Evolutionary conservation across 2,888 invertebrate genomes (phyloP).

Genomic region (Lycia hirtaria): DNA sequence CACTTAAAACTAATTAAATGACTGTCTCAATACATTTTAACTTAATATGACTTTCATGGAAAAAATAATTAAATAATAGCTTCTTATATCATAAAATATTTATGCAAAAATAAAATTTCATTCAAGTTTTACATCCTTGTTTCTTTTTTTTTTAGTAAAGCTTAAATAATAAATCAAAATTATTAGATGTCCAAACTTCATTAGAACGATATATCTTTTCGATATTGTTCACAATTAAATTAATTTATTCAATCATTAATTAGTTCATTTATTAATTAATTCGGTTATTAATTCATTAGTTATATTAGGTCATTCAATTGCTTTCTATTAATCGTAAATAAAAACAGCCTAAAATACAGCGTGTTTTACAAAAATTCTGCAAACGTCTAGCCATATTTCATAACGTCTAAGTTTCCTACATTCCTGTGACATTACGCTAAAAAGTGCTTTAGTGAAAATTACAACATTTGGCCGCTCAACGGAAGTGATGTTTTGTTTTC

Average conservation of each 20-base stretch:
- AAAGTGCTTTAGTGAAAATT: constrained; percentile 31
- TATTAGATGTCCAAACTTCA: background rate
- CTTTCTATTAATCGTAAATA: background rate
- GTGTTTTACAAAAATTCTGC: constrained; percentile 25
- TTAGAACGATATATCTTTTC: too few species aligned
- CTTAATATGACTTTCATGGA: constrained; percentile 9
- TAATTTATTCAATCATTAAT: too few species aligned
- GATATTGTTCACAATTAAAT: too few species aligned
- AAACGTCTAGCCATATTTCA: constrained; percentile 33
- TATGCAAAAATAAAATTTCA: constrained; percentile 27
- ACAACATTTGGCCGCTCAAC: constrained; percentile 39
- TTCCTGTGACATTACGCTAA: constrained; percentile 38
- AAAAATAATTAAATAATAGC: too few species aligned
- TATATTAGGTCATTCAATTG: background rate
- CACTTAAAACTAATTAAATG: constrained; percentile 20
- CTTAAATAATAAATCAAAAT: constrained; percentile 20
- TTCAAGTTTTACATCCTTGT: constrained; percentile 17
- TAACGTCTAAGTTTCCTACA: constrained; percentile 32
- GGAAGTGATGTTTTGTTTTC: constrained; percentile 33
- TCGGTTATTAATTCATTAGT: background rate
- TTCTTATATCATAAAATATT: constrained; percentile 12
- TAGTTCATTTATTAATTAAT: background rate
- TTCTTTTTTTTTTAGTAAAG: constrained; percentile 9
- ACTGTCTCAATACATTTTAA: constrained; percentile 18
- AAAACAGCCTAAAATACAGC: background rate